Evolutionary conservation across 2,113 vertebrate species (phyloP), one percentile per base, ranked within the genome.

Genomic region (Leucopsar rothschildi): DNA sequence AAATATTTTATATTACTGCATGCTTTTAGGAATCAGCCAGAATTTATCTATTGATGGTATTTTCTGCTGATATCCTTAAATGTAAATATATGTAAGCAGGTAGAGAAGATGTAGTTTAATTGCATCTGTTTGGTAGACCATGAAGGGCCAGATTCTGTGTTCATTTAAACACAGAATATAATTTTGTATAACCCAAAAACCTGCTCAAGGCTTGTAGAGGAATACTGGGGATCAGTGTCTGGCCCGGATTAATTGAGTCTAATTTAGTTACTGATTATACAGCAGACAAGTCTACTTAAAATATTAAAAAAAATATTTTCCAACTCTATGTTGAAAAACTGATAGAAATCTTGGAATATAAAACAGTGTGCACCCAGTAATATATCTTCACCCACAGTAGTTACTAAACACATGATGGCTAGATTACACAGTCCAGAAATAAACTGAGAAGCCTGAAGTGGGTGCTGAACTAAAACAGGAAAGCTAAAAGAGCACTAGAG

Each of bases 1-100:
- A 96, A 95, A 97, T 96, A 96, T 93, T 86, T 66, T 92, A 94
- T 97, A 94, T 84, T 94, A 42, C 80, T 63, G 91, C 52, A 60
- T 27, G 91, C 75, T 92, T 97, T 97, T 87, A 84, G 91, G 66
- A 96, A 91, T 95, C 90, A 95, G 78, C 35, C 83, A 95, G 80
- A 96, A 95, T 29, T 59, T 86, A 94, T 39, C 86, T 27, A 27
- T 57, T 95, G 94, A 68, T 17, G 19, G 87, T 57, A 93, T 95
- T 97, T 97, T 78, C 73, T 78, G 61, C 53, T 95, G 90, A 80
- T 89, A 86, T 59, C 80, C 76, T 95, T 95, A 94, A 96, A 91
- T 50, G 33, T 84, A 97, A 90, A 91, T 96, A 95, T 19, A 81
- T 35, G 31, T 52, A 57, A 80, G 71, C 55, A 86, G 75, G 75